Percentiles rank a stretch among this genome's conserved stretches.
Conservation (phyloP, 2,888 invertebrate genomes). For the Phrixothrix hirtus region DNA sequence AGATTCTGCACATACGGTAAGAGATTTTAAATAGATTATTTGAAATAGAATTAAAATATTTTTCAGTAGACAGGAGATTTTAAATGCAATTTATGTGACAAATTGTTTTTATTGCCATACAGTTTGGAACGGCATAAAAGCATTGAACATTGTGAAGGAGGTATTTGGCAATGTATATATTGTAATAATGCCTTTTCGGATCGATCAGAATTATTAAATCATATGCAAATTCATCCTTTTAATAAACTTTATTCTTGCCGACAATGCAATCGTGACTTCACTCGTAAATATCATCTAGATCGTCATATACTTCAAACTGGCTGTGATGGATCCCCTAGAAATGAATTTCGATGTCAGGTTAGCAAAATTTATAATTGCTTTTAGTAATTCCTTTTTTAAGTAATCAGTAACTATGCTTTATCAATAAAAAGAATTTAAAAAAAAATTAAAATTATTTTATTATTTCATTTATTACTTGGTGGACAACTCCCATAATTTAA, state of each 20-base stretch:
- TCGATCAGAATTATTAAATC: constrained; percentile 65
- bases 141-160: constrained; percentile 68
- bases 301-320: constrained; percentile 70
- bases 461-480: too few relatives aligned
- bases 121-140: constrained; percentile 68
- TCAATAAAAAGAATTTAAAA: too few relatives aligned
- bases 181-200: constrained; percentile 71
- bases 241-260: constrained; percentile 67
- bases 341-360: constrained; percentile 63
- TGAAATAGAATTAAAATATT: constrained; percentile 8
- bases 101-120: constrained; percentile 71
- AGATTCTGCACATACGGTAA: constrained; percentile 60
- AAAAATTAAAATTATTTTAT: too few relatives aligned
- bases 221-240: constrained; percentile 68
- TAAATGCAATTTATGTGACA: constrained; percentile 66
- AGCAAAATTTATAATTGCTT: too few relatives aligned
- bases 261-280: constrained; percentile 72
- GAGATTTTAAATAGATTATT: constrained; percentile 15
- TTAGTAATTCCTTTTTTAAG: not conserved
- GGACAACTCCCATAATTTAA: too few relatives aligned
- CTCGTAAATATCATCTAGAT: constrained; percentile 74
- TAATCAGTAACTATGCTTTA: too few relatives aligned
- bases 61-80: constrained; percentile 58
- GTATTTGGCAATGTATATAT: constrained; percentile 65
- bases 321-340: constrained; percentile 64